Conservation (phyloP, 2,113 vertebrate species). For the Anarhynchus alexandrinus region DNA sequence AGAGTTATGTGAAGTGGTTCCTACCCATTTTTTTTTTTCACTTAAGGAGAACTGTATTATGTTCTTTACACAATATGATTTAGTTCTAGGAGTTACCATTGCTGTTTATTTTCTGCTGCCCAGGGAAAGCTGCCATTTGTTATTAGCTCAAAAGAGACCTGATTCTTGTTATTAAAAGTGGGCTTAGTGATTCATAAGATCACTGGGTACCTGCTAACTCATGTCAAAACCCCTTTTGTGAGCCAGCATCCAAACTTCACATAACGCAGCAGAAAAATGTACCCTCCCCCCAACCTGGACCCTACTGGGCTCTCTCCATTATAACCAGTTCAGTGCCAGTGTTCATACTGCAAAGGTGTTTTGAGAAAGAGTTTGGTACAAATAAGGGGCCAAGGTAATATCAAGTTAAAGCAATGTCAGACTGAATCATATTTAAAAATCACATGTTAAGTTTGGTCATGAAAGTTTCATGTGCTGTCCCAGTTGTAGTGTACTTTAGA, state of each 20-base stretch:
- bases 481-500: not conserved
- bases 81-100: not conserved
- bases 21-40: not conserved
- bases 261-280: not conserved
- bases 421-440: not conserved
- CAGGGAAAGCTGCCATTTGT: not conserved
- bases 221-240: not conserved
- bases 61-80: not conserved
- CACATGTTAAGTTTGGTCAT: not conserved
- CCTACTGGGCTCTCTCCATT: not conserved
- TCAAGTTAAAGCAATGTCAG: not conserved
- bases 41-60: not conserved
- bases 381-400: not conserved
- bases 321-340: not conserved
- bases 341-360: not conserved
- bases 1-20: not conserved
- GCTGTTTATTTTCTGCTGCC: not conserved
- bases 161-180: not conserved
- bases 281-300: fast-evolving
- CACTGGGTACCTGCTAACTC: not conserved
- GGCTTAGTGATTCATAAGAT: not conserved
- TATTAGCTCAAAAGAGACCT: not conserved
- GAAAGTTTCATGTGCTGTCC: not conserved
- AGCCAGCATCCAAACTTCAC: not conserved
- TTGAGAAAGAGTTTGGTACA: not conserved